phyloP scores from a whole-genome alignment of 1,140 invertebrate genomes.

The Acromyrmex heyeri region DNA sequence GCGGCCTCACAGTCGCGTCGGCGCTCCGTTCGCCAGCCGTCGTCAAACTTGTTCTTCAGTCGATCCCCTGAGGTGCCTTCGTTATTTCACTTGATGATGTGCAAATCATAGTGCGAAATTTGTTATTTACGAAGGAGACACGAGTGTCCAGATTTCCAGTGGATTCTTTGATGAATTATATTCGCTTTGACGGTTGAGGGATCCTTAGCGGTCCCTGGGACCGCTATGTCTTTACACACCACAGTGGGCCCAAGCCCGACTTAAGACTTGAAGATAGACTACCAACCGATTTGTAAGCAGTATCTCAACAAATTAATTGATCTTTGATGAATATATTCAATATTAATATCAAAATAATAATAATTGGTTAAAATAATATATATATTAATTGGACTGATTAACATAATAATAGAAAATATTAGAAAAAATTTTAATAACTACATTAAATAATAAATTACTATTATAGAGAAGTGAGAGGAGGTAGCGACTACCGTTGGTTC shows the following conservation, averaged over 20 bases:
- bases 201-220: neutral
- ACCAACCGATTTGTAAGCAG: neutral
- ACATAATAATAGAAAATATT: neutral
- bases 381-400: neutral
- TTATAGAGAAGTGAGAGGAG: slow-evolving; percentile 5
- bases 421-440: neutral
- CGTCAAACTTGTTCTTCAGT: neutral
- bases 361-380: neutral
- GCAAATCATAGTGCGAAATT: slow-evolving; percentile 19
- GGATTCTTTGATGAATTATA: neutral
- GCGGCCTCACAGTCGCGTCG: slow-evolving; percentile 50
- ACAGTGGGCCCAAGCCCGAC: neutral
- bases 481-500: neutral
- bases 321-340: neutral
- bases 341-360: neutral
- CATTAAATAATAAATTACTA: neutral
- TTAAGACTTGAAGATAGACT: neutral
- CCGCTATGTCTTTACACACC: neutral
- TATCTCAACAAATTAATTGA: neutral
- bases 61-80: neutral
- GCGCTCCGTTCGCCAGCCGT: slow-evolving; percentile 45
- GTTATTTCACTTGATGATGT: neutral
- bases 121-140: neutral
- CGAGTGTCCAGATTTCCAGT: neutral
- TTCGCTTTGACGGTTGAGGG: neutral